These are phyloP conservation scores for Brachionichthys hirsutus DNA, from an alignment of 2,113 vertebrate genomes.

Conservation along the genomic window DNA sequence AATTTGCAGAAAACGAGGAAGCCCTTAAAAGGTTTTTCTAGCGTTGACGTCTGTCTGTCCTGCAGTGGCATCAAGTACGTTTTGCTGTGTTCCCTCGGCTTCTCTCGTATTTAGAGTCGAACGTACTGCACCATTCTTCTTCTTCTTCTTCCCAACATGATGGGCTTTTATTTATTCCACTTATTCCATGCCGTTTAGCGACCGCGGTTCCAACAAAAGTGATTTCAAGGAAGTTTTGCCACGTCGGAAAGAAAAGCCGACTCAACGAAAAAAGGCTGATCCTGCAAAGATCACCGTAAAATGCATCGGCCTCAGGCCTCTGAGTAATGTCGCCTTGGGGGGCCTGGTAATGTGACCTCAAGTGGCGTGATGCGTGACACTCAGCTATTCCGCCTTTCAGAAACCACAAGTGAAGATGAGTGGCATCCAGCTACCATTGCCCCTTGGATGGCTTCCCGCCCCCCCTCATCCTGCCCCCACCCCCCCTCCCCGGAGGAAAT, in stretches of 20 bases:
- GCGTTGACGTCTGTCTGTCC: too few relatives aligned
- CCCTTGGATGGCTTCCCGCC: slow-evolving; percentile 47
- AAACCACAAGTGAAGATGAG: slow-evolving; percentile 43
- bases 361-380: slow-evolving; percentile 53
- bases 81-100: too few relatives aligned
- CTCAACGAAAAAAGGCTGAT: slow-evolving; percentile 22
- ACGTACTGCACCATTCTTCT: too few relatives aligned
- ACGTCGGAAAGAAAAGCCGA: neutral
- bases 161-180: too few relatives aligned
- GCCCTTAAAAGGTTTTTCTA: too few relatives aligned
- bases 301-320: slow-evolving; percentile 1
- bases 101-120: too few relatives aligned
- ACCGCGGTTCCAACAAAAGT: neutral
- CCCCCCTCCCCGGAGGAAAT: slow-evolving; percentile 32
- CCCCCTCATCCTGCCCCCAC: slow-evolving; percentile 17
- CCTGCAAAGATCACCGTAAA: slow-evolving; percentile 15
- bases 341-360: slow-evolving; percentile 41
- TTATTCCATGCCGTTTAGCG: too few relatives aligned
- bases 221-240: neutral
- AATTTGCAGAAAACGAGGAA: too few relatives aligned
- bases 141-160: too few relatives aligned
- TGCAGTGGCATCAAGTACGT: too few relatives aligned
- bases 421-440: slow-evolving; percentile 28
- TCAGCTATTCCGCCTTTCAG: slow-evolving; percentile 41
- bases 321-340: slow-evolving; percentile 33